Evolutionary conservation across 2,113 vertebrate species (phyloP).

Genomic region (Chinchilla lanigera): DNA sequence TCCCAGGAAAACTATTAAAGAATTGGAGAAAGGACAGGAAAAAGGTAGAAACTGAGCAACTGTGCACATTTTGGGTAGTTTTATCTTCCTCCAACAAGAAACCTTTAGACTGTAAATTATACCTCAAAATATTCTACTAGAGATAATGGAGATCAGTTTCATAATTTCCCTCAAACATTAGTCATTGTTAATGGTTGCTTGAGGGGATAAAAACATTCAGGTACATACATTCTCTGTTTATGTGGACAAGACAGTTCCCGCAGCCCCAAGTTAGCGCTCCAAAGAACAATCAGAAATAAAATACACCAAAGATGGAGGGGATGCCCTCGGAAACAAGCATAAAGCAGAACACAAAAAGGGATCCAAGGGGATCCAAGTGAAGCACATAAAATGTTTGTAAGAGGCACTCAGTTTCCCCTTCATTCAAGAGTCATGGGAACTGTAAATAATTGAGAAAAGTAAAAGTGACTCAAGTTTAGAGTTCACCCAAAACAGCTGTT

Average conservation of each 20-base stretch:
- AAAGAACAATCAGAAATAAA: conserved; percentile 51
- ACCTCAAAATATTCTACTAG: conserved; percentile 26
- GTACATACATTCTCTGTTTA: neutral
- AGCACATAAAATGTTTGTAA: neutral
- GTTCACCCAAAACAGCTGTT: neutral
- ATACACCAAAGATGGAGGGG: neutral
- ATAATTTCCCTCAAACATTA: neutral
- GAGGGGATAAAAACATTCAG: neutral
- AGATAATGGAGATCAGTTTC: conserved; percentile 16
- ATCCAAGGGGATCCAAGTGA: neutral
- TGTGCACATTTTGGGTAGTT: neutral
- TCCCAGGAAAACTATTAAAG: conserved; percentile 1
- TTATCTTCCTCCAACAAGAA: neutral
- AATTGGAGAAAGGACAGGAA: neutral
- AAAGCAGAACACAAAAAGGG: neutral
- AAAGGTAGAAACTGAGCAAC: neutral
- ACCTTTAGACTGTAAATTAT: neutral
- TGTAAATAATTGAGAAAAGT: neutral
- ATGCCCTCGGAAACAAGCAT: neutral
- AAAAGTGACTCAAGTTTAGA: neutral
- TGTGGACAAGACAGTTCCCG: neutral
- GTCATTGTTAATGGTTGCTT: neutral
- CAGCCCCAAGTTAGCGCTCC: neutral
- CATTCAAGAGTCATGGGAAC: neutral
- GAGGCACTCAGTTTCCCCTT: neutral